These are phyloP conservation scores for Mionectes olivaceus DNA, from an alignment of 2,797 vertebrate genomes.

Conservation along the genomic window DNA sequence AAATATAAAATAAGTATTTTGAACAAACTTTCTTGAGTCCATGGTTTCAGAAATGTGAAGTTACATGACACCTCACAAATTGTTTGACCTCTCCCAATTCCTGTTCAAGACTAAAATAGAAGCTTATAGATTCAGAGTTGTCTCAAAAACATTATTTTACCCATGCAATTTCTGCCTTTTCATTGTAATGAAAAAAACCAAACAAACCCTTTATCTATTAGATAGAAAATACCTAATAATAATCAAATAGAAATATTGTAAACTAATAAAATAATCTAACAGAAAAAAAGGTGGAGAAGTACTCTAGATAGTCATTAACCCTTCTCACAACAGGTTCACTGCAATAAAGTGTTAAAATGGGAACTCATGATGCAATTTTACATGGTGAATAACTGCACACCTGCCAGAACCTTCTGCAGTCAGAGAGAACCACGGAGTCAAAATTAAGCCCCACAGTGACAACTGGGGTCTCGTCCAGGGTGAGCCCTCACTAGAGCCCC, in stretches of 20 bases:
- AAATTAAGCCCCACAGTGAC: background rate
- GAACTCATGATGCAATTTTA: background rate
- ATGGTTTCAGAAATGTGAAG: background rate
- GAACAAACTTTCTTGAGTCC: background rate
- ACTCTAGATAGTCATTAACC: background rate
- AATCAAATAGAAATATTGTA: background rate
- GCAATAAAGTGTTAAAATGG: background rate
- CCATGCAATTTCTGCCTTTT: background rate
- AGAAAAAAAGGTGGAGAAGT: background rate
- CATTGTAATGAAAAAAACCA: background rate
- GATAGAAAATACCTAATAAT: background rate
- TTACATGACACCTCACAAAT: background rate
- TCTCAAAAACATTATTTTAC: background rate
- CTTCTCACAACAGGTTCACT: background rate
- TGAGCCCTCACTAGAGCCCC: background rate
- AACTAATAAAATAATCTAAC: background rate
- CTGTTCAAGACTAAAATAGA: background rate
- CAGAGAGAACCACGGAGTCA: background rate
- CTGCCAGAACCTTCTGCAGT: background rate
- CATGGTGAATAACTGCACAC: background rate
- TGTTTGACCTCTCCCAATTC: background rate
- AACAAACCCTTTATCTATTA: background rate
- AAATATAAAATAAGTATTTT: background rate
- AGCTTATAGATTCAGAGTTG: background rate
- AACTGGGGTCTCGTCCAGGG: rapidly evolving